Conservation (phyloP, 1,140 invertebrate genomes). For the Zaprionus davidi region DNA sequence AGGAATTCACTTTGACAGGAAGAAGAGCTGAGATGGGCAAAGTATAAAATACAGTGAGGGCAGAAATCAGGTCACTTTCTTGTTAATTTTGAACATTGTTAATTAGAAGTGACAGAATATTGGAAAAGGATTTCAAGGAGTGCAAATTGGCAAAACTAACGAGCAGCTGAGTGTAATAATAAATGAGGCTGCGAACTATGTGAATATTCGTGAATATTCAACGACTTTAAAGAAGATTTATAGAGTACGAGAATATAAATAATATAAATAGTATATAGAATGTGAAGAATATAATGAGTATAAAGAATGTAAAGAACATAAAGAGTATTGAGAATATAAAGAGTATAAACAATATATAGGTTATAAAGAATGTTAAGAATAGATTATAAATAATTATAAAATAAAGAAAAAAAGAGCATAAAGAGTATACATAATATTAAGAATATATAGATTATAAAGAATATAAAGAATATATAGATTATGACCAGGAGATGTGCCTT, state of each 20-base stretch:
- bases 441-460: too few relatives aligned
- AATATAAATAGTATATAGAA: too few relatives aligned
- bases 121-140: conserved; percentile 31
- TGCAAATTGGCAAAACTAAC: background rate
- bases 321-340: too few relatives aligned
- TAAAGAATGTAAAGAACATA: too few relatives aligned
- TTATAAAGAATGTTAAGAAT: background rate
- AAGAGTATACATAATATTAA: too few relatives aligned
- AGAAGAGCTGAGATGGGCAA: background rate
- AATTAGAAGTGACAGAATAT: conserved; percentile 49
- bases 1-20: conserved; percentile 46
- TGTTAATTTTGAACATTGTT: conserved; percentile 31
- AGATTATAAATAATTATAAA: too few relatives aligned
- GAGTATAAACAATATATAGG: background rate
- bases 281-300: too few relatives aligned
- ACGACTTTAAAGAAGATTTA: too few relatives aligned
- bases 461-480: too few relatives aligned
- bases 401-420: background rate
- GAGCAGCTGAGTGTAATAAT: background rate
- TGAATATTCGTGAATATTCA: background rate
- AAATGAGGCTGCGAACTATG: background rate
- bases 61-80: conserved; percentile 16
- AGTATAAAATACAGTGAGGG: background rate
- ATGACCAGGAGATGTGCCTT: too few relatives aligned
- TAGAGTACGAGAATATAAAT: too few relatives aligned